These are phyloP conservation scores for Aelia acuminata DNA, from an alignment of 2,888 invertebrate species.

Conservation along the genomic window DNA sequence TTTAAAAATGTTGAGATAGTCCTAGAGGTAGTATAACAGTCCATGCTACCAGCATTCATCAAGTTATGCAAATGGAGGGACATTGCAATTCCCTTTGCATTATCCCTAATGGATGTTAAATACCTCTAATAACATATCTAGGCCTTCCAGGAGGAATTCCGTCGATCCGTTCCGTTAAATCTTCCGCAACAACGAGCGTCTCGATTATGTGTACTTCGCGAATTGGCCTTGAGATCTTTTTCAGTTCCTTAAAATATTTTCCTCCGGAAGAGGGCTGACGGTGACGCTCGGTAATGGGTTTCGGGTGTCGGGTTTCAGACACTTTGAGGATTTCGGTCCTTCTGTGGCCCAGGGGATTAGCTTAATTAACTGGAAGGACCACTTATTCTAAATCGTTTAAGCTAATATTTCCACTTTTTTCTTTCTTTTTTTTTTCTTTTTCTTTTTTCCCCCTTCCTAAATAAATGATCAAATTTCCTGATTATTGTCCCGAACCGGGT, in stretches of 20 bases:
- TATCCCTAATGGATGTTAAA: conserved; percentile 29
- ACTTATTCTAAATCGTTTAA: conserved; percentile 38
- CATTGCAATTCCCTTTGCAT: background rate
- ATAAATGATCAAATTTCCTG: background rate
- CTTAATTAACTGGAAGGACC: conserved; percentile 45
- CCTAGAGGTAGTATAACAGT: background rate
- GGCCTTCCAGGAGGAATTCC: background rate
- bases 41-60: background rate
- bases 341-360: background rate
- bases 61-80: background rate
- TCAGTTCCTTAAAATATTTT: background rate
- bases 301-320: background rate
- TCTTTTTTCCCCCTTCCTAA: background rate
- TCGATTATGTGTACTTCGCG: background rate
- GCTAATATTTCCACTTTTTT: background rate
- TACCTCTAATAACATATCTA: conserved; percentile 28
- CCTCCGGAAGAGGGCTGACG: background rate
- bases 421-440: background rate
- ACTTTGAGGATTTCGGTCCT: conserved; percentile 1
- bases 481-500: background rate
- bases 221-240: background rate
- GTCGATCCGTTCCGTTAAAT: background rate
- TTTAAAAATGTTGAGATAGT: conserved; percentile 41
- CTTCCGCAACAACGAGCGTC: background rate
- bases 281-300: background rate